Conservation (phyloP, 2,113 vertebrate species). For the Colistium nudipinnis region DNA sequence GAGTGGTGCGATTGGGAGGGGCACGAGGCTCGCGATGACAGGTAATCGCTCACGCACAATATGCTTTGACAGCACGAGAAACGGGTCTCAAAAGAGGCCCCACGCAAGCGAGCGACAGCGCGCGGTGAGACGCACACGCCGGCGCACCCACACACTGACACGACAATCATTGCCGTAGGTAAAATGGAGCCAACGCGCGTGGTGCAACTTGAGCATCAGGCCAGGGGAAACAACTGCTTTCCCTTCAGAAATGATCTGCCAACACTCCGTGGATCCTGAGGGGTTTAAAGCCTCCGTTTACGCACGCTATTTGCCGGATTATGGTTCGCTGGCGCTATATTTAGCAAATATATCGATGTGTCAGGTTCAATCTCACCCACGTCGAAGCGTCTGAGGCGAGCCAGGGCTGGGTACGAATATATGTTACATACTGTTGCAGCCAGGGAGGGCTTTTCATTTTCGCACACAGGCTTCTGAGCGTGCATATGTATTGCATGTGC, state of each 20-base stretch:
- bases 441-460: constrained; percentile 26
- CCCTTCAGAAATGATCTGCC: constrained; percentile 37
- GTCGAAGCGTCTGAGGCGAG: constrained; percentile 34
- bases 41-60: constrained; percentile 76
- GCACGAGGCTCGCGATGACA: constrained; percentile 69
- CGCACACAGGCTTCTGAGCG: constrained; percentile 21
- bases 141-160: constrained; percentile 42
- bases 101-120: constrained; percentile 59
- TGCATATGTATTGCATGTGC: constrained; percentile 39
- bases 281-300: constrained; percentile 28
- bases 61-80: constrained; percentile 74
- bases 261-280: constrained; percentile 36
- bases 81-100: constrained; percentile 67
- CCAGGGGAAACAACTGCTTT: constrained; percentile 27
- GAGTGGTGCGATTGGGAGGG: constrained; percentile 41
- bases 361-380: constrained; percentile 46
- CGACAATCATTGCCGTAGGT: constrained; percentile 16
- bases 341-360: constrained; percentile 57
- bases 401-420: constrained; percentile 24
- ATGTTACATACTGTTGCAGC: constrained; percentile 13
- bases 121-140: constrained; percentile 46
- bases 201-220: constrained; percentile 20
- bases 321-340: constrained; percentile 38
- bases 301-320: constrained; percentile 45
- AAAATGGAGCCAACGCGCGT: constrained; percentile 25